These are phyloP conservation scores for Pachliopta kotzebuea DNA, from an alignment of 2,888 invertebrate genomes.

Conservation along the genomic window DNA sequence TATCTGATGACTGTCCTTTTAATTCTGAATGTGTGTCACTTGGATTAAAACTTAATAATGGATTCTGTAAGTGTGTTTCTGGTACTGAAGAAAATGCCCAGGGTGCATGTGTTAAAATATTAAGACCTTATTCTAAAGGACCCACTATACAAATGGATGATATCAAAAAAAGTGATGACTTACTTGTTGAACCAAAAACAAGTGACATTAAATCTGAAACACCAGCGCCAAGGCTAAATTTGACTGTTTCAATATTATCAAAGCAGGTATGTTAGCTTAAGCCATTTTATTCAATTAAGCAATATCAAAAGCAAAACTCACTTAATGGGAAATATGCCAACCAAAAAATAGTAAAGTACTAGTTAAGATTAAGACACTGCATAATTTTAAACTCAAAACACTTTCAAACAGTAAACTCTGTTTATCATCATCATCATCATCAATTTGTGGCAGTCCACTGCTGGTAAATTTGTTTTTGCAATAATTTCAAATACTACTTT, in stretches of 20 bases:
- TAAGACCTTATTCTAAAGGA: constrained; percentile 66
- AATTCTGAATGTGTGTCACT: constrained; percentile 86
- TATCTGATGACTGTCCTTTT: constrained; percentile 78
- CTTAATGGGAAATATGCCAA: no score
- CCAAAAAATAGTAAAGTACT: no score
- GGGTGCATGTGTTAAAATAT: constrained; percentile 57
- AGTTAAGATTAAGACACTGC: no score
- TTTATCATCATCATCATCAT: no score
- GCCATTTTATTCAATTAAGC: constrained; percentile 7
- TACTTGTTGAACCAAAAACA: constrained; percentile 44
- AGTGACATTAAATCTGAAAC: constrained; percentile 55
- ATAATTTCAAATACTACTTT: no score
- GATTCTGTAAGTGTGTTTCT: constrained; percentile 86
- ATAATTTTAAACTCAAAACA: no score
- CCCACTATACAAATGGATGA: constrained; percentile 57
- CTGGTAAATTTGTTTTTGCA: no score
- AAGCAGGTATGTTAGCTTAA: constrained; percentile 81
- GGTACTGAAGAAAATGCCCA: constrained; percentile 78
- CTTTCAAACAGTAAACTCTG: no score
- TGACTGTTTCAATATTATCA: constrained; percentile 87
- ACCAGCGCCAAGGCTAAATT: constrained; percentile 78
- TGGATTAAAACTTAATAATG: constrained; percentile 79
- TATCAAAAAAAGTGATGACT: constrained; percentile 57
- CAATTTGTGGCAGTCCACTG: no score
- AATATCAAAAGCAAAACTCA: no score